Base-by-base conservation (phyloP, 2,888 invertebrate genomes). In the Drosophila putrida region DNA sequence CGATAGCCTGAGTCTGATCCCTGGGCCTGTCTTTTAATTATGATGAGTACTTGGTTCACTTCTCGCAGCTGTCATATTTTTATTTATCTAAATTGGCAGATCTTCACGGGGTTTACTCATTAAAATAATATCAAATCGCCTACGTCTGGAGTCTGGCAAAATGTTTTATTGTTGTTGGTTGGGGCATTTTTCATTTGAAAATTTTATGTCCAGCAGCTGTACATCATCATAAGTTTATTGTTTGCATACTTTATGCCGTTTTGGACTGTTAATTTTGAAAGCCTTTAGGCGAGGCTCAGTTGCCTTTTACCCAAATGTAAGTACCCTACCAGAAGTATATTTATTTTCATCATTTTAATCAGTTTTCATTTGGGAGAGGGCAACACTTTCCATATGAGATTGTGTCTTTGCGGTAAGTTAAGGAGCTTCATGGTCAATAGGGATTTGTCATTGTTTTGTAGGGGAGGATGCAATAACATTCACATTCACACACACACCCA, bases 31-130 rank as follows among this genome's bases (percentile, higher is more conserved):
- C 35, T 57, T 60, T 88, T 83, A 83, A 83, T 83, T 83, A 83
- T 82, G 83, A 83, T 88, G 83, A 83, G 86, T 87, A 85, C 73
- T 47, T 50, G 25, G 36, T 20, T 35, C 15, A 13, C 60, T 58
- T 57, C 61, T 58, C 47, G 74, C 87, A 88, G 84, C 84, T 89
- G 85, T 84, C 87, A 85, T 82, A 89, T 89, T 85, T 82, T 77
- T 89, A 79, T 81, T 75, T 85, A 84, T 85, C 89, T 89, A 47
- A 79, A 79, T 72, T 75, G 51, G 38, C 41, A 84, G 75, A 85
- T 85, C 89, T 89, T 89, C 81, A 86, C 75, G 83, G 68, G 25
- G 50, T 31, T 59, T 51, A 66, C 75, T 77, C 88, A 85, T 85
- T 85, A 84, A 81, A 84, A 61, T 50, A 65, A 71, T 71, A 87